Evolutionary conservation across 1,140 invertebrate genomes (phyloP).

Genomic region (Idris sp.): DNA sequence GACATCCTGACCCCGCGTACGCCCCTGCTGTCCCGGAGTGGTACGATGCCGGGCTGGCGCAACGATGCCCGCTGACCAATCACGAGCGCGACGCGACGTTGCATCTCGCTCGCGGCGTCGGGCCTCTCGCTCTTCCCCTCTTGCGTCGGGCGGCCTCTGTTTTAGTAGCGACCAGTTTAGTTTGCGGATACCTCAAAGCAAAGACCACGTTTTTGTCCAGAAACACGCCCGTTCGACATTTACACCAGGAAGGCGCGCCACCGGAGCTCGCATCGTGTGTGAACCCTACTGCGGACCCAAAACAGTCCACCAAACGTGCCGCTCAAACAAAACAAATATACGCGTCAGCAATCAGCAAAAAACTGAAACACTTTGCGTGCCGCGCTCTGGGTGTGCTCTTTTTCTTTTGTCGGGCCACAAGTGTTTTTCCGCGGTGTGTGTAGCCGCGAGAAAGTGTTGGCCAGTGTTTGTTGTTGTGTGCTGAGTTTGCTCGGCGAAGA

Average conservation of each 20-base stretch:
- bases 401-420: no score
- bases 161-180: constrained; percentile 49
- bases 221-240: constrained; percentile 44
- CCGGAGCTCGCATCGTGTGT: constrained; percentile 1
- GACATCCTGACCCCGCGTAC: constrained; percentile 67
- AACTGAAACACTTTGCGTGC: no score
- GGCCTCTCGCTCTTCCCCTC: constrained; percentile 50
- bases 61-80: constrained; percentile 54
- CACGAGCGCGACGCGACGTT: constrained; percentile 43
- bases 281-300: background rate
- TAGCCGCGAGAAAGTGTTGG: no score
- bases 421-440: no score
- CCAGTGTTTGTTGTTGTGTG: no score
- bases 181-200: constrained; percentile 43
- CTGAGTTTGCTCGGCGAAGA: no score
- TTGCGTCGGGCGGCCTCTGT: constrained; percentile 41
- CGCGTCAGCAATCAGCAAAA: no score
- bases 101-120: constrained; percentile 29
- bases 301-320: no score
- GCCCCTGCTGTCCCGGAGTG: constrained; percentile 67
- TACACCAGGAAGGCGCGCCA: background rate
- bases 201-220: constrained; percentile 34
- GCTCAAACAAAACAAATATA: no score
- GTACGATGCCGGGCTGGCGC: constrained; percentile 52
- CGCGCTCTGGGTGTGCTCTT: no score